Base-by-base conservation (phyloP, 2,888 invertebrate species). In the Sussaba pulchella region DNA sequence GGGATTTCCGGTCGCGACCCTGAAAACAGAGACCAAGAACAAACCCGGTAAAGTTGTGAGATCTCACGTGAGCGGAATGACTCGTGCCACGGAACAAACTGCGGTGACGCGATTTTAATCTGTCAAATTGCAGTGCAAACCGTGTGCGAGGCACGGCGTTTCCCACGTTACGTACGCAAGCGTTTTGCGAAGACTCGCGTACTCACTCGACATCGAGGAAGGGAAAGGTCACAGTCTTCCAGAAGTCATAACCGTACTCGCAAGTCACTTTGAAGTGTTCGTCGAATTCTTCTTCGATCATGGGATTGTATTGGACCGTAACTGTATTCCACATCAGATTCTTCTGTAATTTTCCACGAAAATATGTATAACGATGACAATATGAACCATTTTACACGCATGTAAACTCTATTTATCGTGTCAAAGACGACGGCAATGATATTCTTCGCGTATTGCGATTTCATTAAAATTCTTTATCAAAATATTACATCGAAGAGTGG, bases 301-400 rank as follows among this genome's bases (percentile, higher is more conserved):
- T 92, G 0, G 98, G 95, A 93, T 98, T 98, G 93, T 98, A 98
- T 91, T 98, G 98, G 69, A 98, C 98, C 2, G 98, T 98, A 69
- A 98, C 96, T 0, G 98, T 98, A 92, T 98, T 98, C 98, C 98
- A 98, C 98, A 98, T 98, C 87, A 98, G 95, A 92, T 98, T 98
- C 94, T 98, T 97, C 97, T 97, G 93, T 57, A 90, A 88, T 81
- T 50, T 31, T 26, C 12, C 12, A 54, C 14, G n/a, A 26, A 12
- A 4, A 26, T 26, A 54, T 14, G 8, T 26, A 26, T 26, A 19
- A 14, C 21, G 26, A 26, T 9, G 21, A 64, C 50, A 57, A 72
- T 4, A 14, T 4, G 26, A 50, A 41, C 0, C 14, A 52, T 2
- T 54, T 14, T 12, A 26, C 14, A 31, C n/a, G n/a, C n/a, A n/a